Evolutionary conservation across 2,797 vertebrate genomes (phyloP), one percentile per base, ranked within the genome.

Genomic region (Melanotaenia trifasciata): DNA sequence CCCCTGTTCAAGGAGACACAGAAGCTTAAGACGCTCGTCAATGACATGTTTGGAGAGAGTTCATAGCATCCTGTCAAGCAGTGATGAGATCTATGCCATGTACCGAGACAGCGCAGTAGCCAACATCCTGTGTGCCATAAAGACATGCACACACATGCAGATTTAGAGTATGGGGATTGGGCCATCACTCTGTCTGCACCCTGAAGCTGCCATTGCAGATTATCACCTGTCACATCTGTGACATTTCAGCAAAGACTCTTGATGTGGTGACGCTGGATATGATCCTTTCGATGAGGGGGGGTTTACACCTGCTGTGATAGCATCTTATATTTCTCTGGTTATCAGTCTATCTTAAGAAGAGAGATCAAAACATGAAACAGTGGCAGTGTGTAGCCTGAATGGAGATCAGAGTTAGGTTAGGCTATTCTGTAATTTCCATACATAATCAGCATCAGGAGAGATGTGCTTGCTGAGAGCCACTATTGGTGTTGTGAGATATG

Each of bases 331-430:
- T 78, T 60, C 56, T 33, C 67, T 65, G 32, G 36, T 90, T 93
- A 94, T 94, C 93, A 5, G 59, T 53, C 70, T 28, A 93, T 94
- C 89, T 92, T 84, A 85, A 92, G 87, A 91, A 67, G 84, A 73
- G 30, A 65, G 89, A 93, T 94, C 78, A 91, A 88, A 90, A 85
- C 84, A 78, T 78, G 81, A 83, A 90, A 84, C 72, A 67, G 83
- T 78, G 58, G 57, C 70, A 74, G 83, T 66, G 57, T 78, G 80
- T 86, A 43, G 79, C 78, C 84, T 84, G 85, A 92, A 72, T 81
- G 72, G 84, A 94, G 91, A 94, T 95, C 79, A 77, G 70, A 84
- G 74, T 78, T 59, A 18, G 86, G 90, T 93, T 92, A 86, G 81
- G 43, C 65, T 83, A 74, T 88, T 91, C 67, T 62, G 86, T 86